Evolutionary conservation across 1,140 invertebrate species (phyloP), one percentile per base, ranked within the genome.

Genomic region (Sycophila sp.): DNA sequence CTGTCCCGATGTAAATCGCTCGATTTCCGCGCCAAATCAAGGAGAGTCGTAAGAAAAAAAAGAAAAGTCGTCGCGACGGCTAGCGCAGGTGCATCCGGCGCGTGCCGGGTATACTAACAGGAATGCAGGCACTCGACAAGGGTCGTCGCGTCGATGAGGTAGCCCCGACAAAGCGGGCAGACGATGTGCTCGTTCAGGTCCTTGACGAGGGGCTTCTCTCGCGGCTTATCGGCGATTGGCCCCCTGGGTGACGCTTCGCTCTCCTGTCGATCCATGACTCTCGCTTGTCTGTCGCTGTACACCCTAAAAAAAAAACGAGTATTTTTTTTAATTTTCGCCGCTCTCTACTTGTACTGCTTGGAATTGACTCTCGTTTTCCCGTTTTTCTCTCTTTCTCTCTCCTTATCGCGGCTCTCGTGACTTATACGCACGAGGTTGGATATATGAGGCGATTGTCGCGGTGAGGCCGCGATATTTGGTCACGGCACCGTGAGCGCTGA

Each of bases 111-210:
- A 78, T 79, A 91, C 90, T 92, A 89, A 93, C 92, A 94, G 4
- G 93, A 93, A 86, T 95, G 93, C 24, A 94, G 87, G 85, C 94
- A 95, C 81, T 95, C 93, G 28, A 91, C 90, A 49, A 94, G 90
- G 0, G 93, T 93, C 1, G 93, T 94, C 15, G 94, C 93, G 77
- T 95, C 93, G 42, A 95, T 89, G 64, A 92, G 88, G 77, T 95
- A 95, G 28, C 94, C 94, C 53, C 89, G 88, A 80, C 94, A 95
- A 4, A 95, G 83, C 5, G 87, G 87, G 83, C 94, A 95, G 10
- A 90, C 89, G 51, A 95, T 83, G 78, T 91, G 89, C n/a, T 89
- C 85, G 78, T 94, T 94, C 60, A 95, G 82, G 49, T 93, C 91
- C 70, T 80, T 84, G 15, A 88, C 75, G 70, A 79, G 71, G 34